Base-by-base conservation (phyloP, 2,888 invertebrate species). In the Trachelus troglodyta region DNA sequence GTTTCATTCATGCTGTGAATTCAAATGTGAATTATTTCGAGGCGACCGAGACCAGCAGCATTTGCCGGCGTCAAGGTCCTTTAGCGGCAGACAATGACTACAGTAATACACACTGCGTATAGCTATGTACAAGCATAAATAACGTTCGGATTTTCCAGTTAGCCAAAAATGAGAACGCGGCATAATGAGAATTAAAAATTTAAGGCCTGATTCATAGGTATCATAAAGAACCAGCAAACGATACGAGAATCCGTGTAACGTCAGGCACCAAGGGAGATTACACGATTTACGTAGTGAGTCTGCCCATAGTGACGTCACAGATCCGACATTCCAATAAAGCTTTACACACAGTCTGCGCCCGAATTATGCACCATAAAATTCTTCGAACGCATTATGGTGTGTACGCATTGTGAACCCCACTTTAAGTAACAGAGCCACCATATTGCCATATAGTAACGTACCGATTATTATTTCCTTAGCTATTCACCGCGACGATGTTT, bases 281-380 rank as follows among this genome's bases (percentile, higher is more conserved):
- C 71, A 33, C 71, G 71, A 31, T 71, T 34, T 56, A 23, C 12
- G 12, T 71, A 6, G 71, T 15, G 34, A 2, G 79, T 79, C 78
- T 77, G 77, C 82, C 78, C 83, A 11, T 78, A 78, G 83, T 87
- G 87, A 88, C 87, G 88, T 87, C 87, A 88, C 79, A 80, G 82
- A 83, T 85, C 84, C 81, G 86, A 85, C 87, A 87, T 88, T 87
- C 85, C 87, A 83, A 79, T 76, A 79, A 56, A 79, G 83, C 82
- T 83, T 82, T 79, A 77, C 75, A 75, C 74, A 75, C n/a, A 79
- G 79, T 80, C 68, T 69, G 71, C 69, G 74, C 68, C 68, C 74
- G 78, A 79, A 83, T 83, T 79, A 82, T 83, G 77, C 79, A 79
- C 77, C 80, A 80, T 80, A 81, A 82, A 80, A 84, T 84, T 84